phyloP scores from a whole-genome alignment of 2,113 vertebrate species.

The Takifugu bimaculatus region DNA sequence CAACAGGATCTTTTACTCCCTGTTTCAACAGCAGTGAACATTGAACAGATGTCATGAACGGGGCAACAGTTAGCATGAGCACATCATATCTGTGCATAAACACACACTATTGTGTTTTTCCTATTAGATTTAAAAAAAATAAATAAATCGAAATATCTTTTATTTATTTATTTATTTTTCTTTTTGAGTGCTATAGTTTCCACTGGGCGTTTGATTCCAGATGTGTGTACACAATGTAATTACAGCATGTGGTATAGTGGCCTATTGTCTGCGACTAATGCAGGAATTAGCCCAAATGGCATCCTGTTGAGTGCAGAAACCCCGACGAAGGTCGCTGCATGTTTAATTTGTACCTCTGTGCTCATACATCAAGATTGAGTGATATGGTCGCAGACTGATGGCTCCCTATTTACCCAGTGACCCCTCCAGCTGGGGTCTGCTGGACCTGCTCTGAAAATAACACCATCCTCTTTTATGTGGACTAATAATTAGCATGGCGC shows the following conservation, averaged over 20 bases:
- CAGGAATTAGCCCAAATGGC: constrained; percentile 74
- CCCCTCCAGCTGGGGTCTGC: constrained; percentile 62
- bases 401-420: constrained; percentile 70
- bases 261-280: constrained; percentile 74
- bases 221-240: constrained; percentile 79
- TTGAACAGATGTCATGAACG: constrained; percentile 32
- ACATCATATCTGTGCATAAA: constrained; percentile 22
- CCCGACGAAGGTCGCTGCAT: constrained; percentile 63
- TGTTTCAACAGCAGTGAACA: constrained; percentile 28
- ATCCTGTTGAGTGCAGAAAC: constrained; percentile 67
- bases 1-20: constrained; percentile 24
- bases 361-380: constrained; percentile 81
- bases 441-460: constrained; percentile 69
- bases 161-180: no score
- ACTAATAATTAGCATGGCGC: constrained; percentile 76
- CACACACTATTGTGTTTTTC: no score
- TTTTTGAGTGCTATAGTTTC: constrained; percentile 14
- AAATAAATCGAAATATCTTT: no score
- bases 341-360: constrained; percentile 77
- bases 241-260: constrained; percentile 72
- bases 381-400: constrained; percentile 74
- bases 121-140: no score
- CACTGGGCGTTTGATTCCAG: constrained; percentile 72
- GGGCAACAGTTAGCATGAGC: constrained; percentile 25
- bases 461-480: constrained; percentile 78